Evolutionary conservation across 53 echinoderm and acorn worm species (phyloP).

Genomic region (Actinopyga echinites): DNA sequence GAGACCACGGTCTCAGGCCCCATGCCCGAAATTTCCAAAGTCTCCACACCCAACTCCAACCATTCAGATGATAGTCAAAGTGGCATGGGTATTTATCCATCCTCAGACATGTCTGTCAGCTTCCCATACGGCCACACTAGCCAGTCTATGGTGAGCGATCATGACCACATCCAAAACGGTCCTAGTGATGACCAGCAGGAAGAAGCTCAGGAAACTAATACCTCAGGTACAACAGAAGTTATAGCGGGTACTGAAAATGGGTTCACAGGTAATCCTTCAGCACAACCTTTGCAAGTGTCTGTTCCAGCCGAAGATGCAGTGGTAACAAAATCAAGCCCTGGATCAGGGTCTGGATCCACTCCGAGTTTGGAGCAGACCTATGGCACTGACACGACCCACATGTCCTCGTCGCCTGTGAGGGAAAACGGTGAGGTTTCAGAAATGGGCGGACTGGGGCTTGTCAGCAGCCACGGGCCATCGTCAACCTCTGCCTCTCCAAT

Average conservation of each 20-base stretch:
- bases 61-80: constrained; percentile 52
- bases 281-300: constrained; percentile 33
- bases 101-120: constrained; percentile 3
- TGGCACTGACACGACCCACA: neutral
- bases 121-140: constrained; percentile 15
- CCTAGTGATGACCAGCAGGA: constrained; percentile 20
- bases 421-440: constrained; percentile 27
- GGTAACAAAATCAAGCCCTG: constrained; percentile 14
- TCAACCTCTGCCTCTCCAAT: constrained; percentile 51
- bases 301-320: neutral
- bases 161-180: constrained; percentile 17
- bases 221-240: constrained; percentile 38
- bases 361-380: constrained; percentile 24
- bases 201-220: constrained; percentile 47
- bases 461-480: constrained; percentile 2
- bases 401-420: constrained; percentile 7
- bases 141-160: neutral
- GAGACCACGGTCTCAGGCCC: constrained; percentile 5
- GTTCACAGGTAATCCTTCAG: constrained; percentile 2
- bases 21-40: constrained; percentile 25
- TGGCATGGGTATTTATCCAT: constrained; percentile 53
- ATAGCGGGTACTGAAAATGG: constrained; percentile 38
- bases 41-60: constrained; percentile 36
- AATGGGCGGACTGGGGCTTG: neutral
- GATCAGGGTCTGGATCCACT: constrained; percentile 8